Evolutionary conservation across 2,113 vertebrate genomes (phyloP).

Genomic region (Sinocyclocheilus anophthalmus): DNA sequence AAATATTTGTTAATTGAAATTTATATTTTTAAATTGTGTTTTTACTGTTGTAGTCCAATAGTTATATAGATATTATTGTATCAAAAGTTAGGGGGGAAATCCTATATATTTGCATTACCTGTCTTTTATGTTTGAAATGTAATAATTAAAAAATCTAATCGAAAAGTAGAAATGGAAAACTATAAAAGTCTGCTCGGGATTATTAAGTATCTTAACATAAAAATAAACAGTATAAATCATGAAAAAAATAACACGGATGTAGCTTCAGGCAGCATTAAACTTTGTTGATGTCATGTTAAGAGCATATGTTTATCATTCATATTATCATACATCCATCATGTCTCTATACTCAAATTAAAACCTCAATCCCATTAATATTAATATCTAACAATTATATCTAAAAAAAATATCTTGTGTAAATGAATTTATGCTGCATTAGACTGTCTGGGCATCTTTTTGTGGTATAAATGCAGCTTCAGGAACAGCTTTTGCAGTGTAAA

Average conservation of each 20-base stretch:
- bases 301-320: not conserved
- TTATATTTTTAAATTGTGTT: too few relatives aligned
- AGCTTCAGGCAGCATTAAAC: not conserved
- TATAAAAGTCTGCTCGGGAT: not conserved
- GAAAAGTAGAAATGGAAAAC: not conserved
- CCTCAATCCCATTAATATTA: too few relatives aligned
- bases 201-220: not conserved
- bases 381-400: too few relatives aligned
- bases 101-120: not conserved
- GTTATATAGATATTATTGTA: too few relatives aligned
- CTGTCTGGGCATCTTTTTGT: not conserved
- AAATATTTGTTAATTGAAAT: too few relatives aligned
- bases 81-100: not conserved
- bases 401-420: too few relatives aligned
- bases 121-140: not conserved
- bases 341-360: too few relatives aligned
- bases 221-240: not conserved
- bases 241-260: not conserved
- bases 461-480: not conserved
- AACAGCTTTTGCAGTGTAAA: not conserved
- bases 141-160: not conserved
- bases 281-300: slow-evolving; percentile 18
- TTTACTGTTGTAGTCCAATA: too few relatives aligned
- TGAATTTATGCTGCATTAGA: not conserved
- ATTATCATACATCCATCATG: not conserved